Evolutionary conservation across 2,888 invertebrate genomes (phyloP), one percentile per base, ranked within the genome.

Genomic region (Bunonema sp.): DNA sequence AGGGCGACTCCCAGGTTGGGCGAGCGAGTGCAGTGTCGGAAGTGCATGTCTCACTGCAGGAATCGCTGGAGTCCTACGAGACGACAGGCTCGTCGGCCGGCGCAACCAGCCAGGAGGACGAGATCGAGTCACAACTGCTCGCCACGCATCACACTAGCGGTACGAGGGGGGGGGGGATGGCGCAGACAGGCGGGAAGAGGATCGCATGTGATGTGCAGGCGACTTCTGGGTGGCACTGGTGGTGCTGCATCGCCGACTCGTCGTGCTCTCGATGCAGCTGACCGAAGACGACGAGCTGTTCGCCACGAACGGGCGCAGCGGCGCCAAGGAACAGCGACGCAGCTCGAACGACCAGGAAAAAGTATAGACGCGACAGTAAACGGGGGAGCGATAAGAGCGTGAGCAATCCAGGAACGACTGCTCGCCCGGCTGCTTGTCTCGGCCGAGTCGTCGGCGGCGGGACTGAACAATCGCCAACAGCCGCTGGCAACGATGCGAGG

Each of bases 161-260:
- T 15, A 12, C 1, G 31, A 31, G 31, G 24, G n/a, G 3, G 34
- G 19, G 22, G 21, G 20, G 20, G 26, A 12, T 5, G 5, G 26
- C 7, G 12, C 23, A 3, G 20, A n/a, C 22, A 21, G 10, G 21
- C 10, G 12, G 33, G 33, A 7, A 4, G 33, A 33, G 16, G 18
- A 21, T 33, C 18, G 20, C 12, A 12, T 33, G 19, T 15, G 10
- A 4, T 10, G 15, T 34, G 7, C 45, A 50, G 57, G 51, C 24
- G 52, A 54, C 32, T 77, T 76, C 49, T 78, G 77, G 67, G 69
- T 80, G 51, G 79, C 79, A 5, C 70, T 82, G 43, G 78, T 77
- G 1, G 77, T 79, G 16, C 67, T 81, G 44, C 76, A 76, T 46
- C 78, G 79, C 15, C 74, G 74, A 39, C 67, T 81, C 47, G 76